Conservation (phyloP, 2,888 invertebrate genomes). For the Autographa gamma region DNA sequence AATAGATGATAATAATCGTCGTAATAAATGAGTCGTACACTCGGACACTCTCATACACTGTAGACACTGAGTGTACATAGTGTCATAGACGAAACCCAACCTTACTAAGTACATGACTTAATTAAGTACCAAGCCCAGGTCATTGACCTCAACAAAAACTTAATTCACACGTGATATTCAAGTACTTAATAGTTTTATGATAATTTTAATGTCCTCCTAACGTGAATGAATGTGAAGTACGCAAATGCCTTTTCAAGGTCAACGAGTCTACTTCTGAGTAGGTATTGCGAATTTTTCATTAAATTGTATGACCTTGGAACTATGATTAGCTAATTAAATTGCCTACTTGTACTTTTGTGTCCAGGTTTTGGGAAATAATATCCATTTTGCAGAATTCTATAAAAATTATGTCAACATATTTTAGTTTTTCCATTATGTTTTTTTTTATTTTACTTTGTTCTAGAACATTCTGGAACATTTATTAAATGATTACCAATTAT, state of each 20-base stretch:
- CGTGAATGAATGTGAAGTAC: constrained; percentile 35
- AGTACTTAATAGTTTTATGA: constrained; percentile 32
- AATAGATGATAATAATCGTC: too few species aligned
- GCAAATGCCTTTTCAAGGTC: constrained; percentile 33
- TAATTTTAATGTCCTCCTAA: constrained; percentile 30
- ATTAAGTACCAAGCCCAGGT: constrained; percentile 10
- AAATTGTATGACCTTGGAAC: neutral
- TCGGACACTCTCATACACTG: too few species aligned
- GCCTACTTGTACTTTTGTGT: too few species aligned
- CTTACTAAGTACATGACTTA: neutral
- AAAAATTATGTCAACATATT: too few species aligned
- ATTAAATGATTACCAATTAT: too few species aligned
- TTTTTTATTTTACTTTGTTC: too few species aligned
- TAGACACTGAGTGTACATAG: too few species aligned
- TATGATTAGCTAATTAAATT: neutral
- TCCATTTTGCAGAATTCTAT: too few species aligned
- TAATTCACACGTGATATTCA: constrained; percentile 37
- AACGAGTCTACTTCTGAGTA: neutral
- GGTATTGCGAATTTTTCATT: neutral
- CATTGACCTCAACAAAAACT: constrained; percentile 10
- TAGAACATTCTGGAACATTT: too few species aligned
- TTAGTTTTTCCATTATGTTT: too few species aligned
- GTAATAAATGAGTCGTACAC: too few species aligned
- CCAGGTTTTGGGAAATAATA: too few species aligned
- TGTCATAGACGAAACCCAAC: neutral